Percentiles rank a stretch among this genome's conserved stretches.
Conservation (phyloP, 2,888 invertebrate genomes). For the Taphrorychus bicolor region DNA sequence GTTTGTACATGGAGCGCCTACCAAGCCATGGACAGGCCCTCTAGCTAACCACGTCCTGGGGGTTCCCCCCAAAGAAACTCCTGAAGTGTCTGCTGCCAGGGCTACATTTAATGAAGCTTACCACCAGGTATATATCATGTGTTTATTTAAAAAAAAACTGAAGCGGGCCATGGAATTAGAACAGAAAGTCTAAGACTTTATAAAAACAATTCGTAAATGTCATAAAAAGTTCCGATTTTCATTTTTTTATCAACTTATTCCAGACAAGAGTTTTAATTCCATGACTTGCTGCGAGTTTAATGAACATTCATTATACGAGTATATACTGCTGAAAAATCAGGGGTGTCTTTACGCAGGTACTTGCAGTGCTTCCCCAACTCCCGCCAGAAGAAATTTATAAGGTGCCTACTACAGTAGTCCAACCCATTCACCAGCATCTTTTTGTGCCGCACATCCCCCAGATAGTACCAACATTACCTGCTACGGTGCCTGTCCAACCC, state of each 20-base stretch:
- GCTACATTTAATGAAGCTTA: conserved; percentile 20
- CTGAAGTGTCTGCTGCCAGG: conserved; percentile 46
- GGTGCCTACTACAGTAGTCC: not conserved
- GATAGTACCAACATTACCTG: not conserved
- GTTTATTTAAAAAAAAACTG: no score
- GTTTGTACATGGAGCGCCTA: conserved; percentile 25
- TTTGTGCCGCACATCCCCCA: not conserved
- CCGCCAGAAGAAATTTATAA: conserved; percentile 39
- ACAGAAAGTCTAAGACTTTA: no score
- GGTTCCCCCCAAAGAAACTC: conserved; percentile 45
- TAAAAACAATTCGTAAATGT: no score
- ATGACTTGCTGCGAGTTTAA: not conserved
- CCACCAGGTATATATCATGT: not conserved
- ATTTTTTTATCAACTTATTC: no score
- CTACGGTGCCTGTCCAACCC: not conserved
- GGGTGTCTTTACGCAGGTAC: conserved; percentile 25
- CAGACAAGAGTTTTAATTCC: no score
- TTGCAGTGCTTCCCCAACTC: conserved; percentile 42
- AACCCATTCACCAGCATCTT: no score
- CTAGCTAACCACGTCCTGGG: conserved; percentile 43
- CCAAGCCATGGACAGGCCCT: conserved; percentile 45
- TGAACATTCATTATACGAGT: no score
- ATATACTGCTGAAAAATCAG: no score
- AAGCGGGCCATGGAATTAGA: no score
- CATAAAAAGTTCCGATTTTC: no score